phyloP scores from a whole-genome alignment of 2,888 invertebrate species.

The Spodoptera exigua region DNA sequence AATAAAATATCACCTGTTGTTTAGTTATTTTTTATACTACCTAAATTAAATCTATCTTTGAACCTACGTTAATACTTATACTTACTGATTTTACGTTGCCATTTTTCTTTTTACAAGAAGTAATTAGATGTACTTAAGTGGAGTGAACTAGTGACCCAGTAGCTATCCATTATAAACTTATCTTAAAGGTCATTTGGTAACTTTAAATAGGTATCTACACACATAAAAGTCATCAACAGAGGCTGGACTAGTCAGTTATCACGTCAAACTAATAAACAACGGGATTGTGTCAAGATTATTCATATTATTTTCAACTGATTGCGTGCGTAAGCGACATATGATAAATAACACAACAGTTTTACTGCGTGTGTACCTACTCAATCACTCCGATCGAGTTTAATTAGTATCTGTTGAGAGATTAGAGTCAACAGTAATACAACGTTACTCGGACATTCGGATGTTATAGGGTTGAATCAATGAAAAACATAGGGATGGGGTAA shows the following conservation, averaged over 20 bases:
- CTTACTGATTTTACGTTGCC: too few relatives aligned
- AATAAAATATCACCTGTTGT: too few relatives aligned
- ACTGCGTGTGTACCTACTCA: slow-evolving; percentile 15
- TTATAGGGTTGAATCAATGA: background rate
- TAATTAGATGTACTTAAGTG: too few relatives aligned
- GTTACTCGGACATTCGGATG: slow-evolving; percentile 5
- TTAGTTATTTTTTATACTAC: too few relatives aligned
- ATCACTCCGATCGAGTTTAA: slow-evolving; percentile 30
- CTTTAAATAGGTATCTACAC: slow-evolving; percentile 17
- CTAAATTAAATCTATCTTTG: too few relatives aligned
- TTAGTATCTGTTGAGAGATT: slow-evolving; percentile 24
- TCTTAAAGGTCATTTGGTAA: slow-evolving; percentile 37
- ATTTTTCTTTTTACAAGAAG: too few relatives aligned
- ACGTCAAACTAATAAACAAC: slow-evolving; percentile 44
- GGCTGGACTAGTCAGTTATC: slow-evolving; percentile 36
- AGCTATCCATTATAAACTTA: slow-evolving; percentile 27
- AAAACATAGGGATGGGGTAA: too few relatives aligned
- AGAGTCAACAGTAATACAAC: slow-evolving; percentile 13
- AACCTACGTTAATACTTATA: too few relatives aligned
- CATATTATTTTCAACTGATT: slow-evolving; percentile 47
- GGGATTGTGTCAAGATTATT: slow-evolving; percentile 30
- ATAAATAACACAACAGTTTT: slow-evolving; percentile 29
- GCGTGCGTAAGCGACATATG: slow-evolving; percentile 43
- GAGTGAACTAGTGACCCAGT: slow-evolving; percentile 2
- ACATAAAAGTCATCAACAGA: slow-evolving; percentile 32